Evolutionary conservation across 2,888 invertebrate genomes (phyloP).

Genomic region (Andrena bucephala): DNA sequence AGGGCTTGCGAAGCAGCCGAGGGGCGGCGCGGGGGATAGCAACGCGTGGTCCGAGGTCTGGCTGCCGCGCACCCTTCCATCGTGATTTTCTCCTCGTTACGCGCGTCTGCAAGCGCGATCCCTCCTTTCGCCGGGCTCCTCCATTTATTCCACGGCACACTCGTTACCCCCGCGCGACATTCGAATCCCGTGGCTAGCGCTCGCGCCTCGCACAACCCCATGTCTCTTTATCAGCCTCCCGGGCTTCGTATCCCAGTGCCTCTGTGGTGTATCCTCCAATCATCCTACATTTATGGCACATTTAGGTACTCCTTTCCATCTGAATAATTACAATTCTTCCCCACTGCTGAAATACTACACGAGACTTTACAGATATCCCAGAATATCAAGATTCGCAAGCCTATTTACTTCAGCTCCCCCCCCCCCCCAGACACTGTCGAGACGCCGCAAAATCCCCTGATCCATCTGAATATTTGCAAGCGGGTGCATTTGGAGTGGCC

Average conservation of each 20-base stretch:
- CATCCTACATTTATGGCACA: too few relatives aligned
- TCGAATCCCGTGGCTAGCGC: background rate
- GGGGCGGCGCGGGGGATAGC: conserved; percentile 53
- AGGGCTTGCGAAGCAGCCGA: conserved; percentile 41
- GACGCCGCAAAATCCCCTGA: background rate
- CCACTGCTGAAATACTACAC: too few relatives aligned
- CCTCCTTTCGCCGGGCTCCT: conserved; percentile 31
- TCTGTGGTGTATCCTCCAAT: too few relatives aligned
- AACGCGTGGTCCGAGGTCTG: conserved; percentile 58
- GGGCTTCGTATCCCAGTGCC: background rate
- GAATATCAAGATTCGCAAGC: too few relatives aligned
- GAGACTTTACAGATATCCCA: too few relatives aligned
- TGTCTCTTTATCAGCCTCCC: conserved; percentile 2
- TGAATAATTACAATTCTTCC: too few relatives aligned
- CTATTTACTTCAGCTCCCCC: too few relatives aligned
- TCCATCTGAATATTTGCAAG: too few relatives aligned
- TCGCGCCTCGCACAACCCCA: background rate
- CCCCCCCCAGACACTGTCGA: too few relatives aligned
- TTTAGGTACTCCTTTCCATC: too few relatives aligned
- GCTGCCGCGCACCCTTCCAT: conserved; percentile 30
- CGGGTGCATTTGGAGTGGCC: too few relatives aligned
- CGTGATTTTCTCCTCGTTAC: conserved; percentile 64
- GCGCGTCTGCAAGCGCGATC: conserved; percentile 42
- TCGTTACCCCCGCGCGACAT: conserved; percentile 23
- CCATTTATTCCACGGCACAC: conserved; percentile 64